Evolutionary conservation across 1,140 invertebrate species (phyloP), one percentile per base, ranked within the genome.

Genomic region (Teleopsis dalmanni): DNA sequence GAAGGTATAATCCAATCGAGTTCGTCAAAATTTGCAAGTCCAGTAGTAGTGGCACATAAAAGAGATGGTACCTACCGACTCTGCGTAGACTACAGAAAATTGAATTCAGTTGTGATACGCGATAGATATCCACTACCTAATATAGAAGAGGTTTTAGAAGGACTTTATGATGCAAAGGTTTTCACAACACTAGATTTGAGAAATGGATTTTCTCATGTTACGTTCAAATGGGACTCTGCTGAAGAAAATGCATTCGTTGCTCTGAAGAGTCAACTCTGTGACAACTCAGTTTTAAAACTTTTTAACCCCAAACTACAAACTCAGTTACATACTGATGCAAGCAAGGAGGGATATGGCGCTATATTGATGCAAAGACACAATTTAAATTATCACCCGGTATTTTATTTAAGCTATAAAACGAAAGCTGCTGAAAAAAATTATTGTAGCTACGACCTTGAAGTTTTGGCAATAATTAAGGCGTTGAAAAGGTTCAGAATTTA

Each of bases 201-300:
- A 23, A 37, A 50, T 45, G 48, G 46, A 14, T 48, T 46, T 31
- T 48, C 51, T 35, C 54, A 56, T 7, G 38, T 47, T 6, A 11
- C 16, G 18, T 18, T 47, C 13, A 33, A 47, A 47, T 9, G 22
- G 23, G n/a, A 11, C 6, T 36, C 31, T 26, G 2, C 22, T n/a
- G 36, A 36, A 22, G 35, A 44, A 19, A 44, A 25, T 9, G 21
- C 27, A 9, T 44, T 44, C 27, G 42, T 44, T 25, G 33, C 27
- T 27, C 26, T 19, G n/a, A 27, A n/a, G 6, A 21, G 31, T 19
- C 21, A 25, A 35, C 25, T 35, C 22, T 10, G 37, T 4, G 41
- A 45, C 14, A 33, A 33, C 14, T 64, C 68, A 9, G 52, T 71
- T 11, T 51, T 71, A n/a, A 47, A 43, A 16, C 58, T 69, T 21